Evolutionary conservation across 2,113 vertebrate species (phyloP).

Genomic region (Dicrurus megarhynchus): DNA sequence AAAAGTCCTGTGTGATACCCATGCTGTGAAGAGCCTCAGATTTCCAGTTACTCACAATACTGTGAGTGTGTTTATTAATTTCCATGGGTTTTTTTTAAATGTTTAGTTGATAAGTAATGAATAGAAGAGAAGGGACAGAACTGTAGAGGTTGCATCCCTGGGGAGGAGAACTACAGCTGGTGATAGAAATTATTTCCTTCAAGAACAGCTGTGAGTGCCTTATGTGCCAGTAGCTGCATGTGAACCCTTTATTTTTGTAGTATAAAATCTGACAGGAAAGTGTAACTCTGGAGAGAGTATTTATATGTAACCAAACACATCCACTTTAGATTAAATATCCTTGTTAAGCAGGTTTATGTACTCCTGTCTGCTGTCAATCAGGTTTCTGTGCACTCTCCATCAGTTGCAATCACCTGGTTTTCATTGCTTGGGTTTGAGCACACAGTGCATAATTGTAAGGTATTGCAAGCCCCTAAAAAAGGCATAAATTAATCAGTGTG

Average conservation of each 20-base stretch:
- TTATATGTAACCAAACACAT: constrained; percentile 21
- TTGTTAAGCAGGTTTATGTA: constrained; percentile 33
- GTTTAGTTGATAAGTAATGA: not conserved
- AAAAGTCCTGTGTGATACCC: not conserved
- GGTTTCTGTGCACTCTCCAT: not conserved
- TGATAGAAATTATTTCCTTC: constrained; percentile 51
- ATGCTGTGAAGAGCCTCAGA: not conserved
- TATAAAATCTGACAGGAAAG: constrained; percentile 45
- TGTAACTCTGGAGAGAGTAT: constrained; percentile 3
- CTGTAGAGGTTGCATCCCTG: constrained; percentile 23
- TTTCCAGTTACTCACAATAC: not conserved
- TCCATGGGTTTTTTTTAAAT: not conserved
- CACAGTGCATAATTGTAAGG: not conserved
- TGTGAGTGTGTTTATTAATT: not conserved
- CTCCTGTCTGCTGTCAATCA: constrained; percentile 10
- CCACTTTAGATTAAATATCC: constrained; percentile 30
- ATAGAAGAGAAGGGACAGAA: constrained; percentile 36
- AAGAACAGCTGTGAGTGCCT: constrained; percentile 50
- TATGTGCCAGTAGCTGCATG: constrained; percentile 37
- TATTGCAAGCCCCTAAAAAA: not conserved
- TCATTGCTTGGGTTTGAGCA: not conserved
- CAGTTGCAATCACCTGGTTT: not conserved
- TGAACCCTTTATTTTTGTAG: constrained; percentile 35
- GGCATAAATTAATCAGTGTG: not conserved
- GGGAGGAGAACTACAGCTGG: constrained; percentile 38